Percentiles rank a stretch among this genome's conserved stretches.
These are phyloP conservation scores for Jaculus jaculus DNA, from an alignment of 2,113 vertebrate species.

Conservation along the genomic window DNA sequence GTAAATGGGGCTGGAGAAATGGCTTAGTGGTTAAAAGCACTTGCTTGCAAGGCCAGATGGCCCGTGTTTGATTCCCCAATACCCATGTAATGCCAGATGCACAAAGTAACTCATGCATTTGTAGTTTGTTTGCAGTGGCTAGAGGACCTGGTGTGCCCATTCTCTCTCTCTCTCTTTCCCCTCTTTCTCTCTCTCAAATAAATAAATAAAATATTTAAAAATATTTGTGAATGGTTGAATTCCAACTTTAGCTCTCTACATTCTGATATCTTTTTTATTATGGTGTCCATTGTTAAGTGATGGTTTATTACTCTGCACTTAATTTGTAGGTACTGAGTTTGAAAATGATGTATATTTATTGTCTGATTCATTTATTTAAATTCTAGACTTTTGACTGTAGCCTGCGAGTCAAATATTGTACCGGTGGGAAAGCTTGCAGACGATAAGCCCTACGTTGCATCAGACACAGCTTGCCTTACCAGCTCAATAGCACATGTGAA, in stretches of 20 bases:
- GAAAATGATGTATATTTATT: conserved; percentile 1
- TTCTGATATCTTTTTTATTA: not conserved
- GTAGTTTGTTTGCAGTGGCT: too few relatives aligned
- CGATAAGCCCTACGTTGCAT: not conserved
- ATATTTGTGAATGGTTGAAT: not conserved
- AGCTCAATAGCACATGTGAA: not conserved
- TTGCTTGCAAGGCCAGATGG: too few relatives aligned
- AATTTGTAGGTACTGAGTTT: not conserved
- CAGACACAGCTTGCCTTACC: not conserved
- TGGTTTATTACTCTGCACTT: not conserved
- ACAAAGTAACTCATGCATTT: too few relatives aligned
- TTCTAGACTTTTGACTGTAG: conserved; percentile 45
- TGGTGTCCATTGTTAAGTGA: not conserved
- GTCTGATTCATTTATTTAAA: conserved; percentile 59
- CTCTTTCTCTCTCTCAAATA: too few relatives aligned
- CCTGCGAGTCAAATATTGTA: conserved; percentile 47
- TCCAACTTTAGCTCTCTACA: not conserved
- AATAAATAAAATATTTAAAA: not conserved
- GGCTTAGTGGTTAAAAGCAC: too few relatives aligned
- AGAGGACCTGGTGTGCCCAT: too few relatives aligned
- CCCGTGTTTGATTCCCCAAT: too few relatives aligned
- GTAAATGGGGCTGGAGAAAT: not conserved
- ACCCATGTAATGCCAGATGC: too few relatives aligned
- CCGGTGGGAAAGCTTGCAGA: conserved; percentile 49
- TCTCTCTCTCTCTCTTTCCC: too few relatives aligned